A percentile compares a stretch with the other conserved stretches of the same genome.
Conservation (phyloP, 2,113 vertebrate genomes). For the Pimephales promelas region DNA sequence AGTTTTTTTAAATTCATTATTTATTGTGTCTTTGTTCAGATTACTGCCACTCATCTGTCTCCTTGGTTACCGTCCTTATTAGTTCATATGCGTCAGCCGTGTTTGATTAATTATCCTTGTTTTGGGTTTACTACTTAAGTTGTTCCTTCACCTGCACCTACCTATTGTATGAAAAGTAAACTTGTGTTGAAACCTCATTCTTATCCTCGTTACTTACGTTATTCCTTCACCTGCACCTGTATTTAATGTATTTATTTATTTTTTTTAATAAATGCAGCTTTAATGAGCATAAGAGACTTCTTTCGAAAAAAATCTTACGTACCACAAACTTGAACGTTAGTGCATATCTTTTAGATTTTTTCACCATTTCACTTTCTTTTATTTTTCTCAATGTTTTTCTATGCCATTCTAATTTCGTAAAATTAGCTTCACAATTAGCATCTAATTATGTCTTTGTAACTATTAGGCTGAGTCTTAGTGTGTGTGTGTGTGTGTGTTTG, state of each 20-base stretch:
- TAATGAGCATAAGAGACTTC: background rate
- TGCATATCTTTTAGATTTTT: background rate
- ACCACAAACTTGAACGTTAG: background rate
- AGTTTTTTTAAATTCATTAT: no score
- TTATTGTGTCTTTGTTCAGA: no score
- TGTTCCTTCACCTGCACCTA: no score
- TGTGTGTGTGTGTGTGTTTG: background rate
- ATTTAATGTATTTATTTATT: background rate
- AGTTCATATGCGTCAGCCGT: no score
- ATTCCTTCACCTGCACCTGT: no score
- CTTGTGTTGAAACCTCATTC: no score
- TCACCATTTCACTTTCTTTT: background rate
- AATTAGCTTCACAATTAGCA: background rate
- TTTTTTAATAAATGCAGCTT: background rate
- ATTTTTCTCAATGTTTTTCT: background rate
- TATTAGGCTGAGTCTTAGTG: constrained; percentile 24
- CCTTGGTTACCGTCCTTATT: no score
- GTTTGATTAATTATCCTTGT: no score
- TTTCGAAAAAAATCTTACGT: background rate
- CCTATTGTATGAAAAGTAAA: no score
- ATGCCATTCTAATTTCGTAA: background rate
- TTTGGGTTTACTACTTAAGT: no score
- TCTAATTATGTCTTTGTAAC: constrained; percentile 16
- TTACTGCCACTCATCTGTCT: no score
- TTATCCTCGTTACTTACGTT: no score